Base-by-base conservation (phyloP, 2,888 invertebrate genomes). In the Cenopis cana region DNA sequence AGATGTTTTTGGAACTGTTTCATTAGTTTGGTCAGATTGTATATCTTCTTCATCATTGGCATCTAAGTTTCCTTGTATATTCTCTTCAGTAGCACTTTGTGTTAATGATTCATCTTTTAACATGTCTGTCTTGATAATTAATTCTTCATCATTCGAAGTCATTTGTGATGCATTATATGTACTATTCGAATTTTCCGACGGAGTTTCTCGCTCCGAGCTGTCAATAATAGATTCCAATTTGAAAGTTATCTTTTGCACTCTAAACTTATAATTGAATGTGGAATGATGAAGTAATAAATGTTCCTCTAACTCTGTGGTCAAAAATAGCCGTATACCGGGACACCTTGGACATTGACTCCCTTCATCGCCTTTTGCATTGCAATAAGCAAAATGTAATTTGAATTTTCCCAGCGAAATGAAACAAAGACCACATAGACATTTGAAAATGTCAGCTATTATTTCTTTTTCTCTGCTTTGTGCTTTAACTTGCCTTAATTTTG, bases 401-500 rank as follows among this genome's bases (percentile, higher is more conserved):
- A 64, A 38, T 20, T 38, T 38, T 38, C 24, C 54, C n/a, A 64
- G 11, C 18, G 64, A 36, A 38, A 11, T 36, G n/a, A 67, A 67
- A 18, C 56, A 67, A 57, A 57, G 57, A 4, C 67, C 56, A 41
- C 57, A 67, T 6, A 64, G 10, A 36, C 64, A 64, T 54, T 64
- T 64, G n/a, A 38, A 64, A 38, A 64, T 64, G n/a, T 64, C 38
- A 64, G 9, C 18, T 20, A 10, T 14, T 36, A 17, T n/a, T 50
- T 17, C 20, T 2, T 36, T 62, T 9, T 50, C 36, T 52, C 14
- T 36, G 36, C 50, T 52, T 36, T 61, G 38, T 36, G 14, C 18
- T 52, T 64, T 64, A n/a, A 20, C 20, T 52, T 64, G 14, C 0
- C 24, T 52, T 38, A 64, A 54, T 12, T 38, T 64, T 20, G 38